Evolutionary conservation across 2,113 vertebrate species (phyloP), one percentile per base, ranked within the genome.

Genomic region (Herpetotheres cachinnans): DNA sequence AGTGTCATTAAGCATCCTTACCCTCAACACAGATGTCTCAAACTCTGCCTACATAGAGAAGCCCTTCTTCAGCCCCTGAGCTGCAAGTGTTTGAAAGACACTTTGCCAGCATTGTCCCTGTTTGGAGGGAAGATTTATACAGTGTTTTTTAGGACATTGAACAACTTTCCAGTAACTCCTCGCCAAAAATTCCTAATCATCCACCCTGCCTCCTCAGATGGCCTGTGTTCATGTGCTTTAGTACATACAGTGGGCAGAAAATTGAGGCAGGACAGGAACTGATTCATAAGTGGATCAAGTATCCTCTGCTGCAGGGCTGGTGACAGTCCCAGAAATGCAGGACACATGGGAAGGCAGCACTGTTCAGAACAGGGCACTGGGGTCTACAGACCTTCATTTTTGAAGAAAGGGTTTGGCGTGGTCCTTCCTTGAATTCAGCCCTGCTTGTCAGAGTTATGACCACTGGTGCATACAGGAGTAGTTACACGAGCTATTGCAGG

Each of bases 141-240:
- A 54, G 52, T 66, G 17, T 1, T 54, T 86, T 86, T 89, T 36
- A 82, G 49, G 73, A 74, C n/a, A 89, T 67, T 49, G 69, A 95
- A 93, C 47, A 78, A 91, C 62, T 89, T 96, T 89, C 71, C 79
- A 94, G 69, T 67, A 95, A 89, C 49, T 72, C 66, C 44, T 13
- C 82, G 89, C 77, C 95, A 95, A 82, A 83, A 96, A 91, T 88
- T 91, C 82, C 78, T 80, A 8, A 69, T 95, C 90, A 86, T 58
- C 71, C 85, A 88, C 58, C 61, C 92, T 93, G 95, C 81, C 77
- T 91, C 59, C 80, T 96, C 86, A 89, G 55, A 89, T 46, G 82
- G 80, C 54, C n/a, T 20, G 11, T 38, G 61, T 74, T 95, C 72
- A 52, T 72, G 62, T 91, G 73, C 52, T 49, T 85, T 56, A 44